phyloP scores from a whole-genome alignment of 2,888 invertebrate species.

The Nesidiocoris tenuis region DNA sequence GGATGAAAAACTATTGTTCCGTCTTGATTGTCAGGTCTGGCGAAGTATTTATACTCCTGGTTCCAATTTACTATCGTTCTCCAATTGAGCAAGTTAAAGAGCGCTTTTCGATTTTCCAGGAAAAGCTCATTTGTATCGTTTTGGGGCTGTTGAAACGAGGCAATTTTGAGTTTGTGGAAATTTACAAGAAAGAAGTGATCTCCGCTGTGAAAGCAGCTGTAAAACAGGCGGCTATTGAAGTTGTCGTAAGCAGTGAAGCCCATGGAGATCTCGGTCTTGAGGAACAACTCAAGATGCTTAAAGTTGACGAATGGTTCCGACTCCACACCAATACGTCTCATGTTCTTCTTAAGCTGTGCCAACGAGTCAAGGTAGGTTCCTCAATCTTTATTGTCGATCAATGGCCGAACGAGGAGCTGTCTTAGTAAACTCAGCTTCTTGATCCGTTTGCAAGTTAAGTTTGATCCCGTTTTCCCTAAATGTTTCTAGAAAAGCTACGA shows the following conservation, averaged over 20 bases:
- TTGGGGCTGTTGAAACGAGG: slow-evolving; percentile 81
- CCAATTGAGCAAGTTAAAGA: neutral
- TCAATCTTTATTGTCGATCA: no score
- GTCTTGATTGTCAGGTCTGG: neutral
- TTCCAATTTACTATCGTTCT: neutral
- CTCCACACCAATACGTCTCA: slow-evolving; percentile 67
- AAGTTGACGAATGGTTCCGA: slow-evolving; percentile 66
- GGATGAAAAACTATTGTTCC: neutral
- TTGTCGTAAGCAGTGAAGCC: slow-evolving; percentile 62
- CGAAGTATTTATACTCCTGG: neutral
- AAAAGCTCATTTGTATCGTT: slow-evolving; percentile 82
- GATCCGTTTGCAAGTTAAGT: no score
- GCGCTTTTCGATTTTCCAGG: slow-evolving; percentile 59
- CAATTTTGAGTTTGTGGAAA: slow-evolving; percentile 84
- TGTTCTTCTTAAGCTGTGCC: slow-evolving; percentile 67
- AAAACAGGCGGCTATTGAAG: slow-evolving; percentile 75
- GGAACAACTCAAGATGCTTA: slow-evolving; percentile 61
- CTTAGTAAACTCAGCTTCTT: no score
- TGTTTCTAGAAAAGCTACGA: slow-evolving; percentile 64
- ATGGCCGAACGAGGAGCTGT: no score
- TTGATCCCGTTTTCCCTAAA: no score
- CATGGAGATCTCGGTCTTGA: slow-evolving; percentile 56
- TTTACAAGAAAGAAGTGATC: slow-evolving; percentile 83
- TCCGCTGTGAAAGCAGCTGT: slow-evolving; percentile 84
- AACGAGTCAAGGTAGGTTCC: slow-evolving; percentile 63